phyloP scores from a whole-genome alignment of 2,888 invertebrate species.

The Drosophila recens region DNA sequence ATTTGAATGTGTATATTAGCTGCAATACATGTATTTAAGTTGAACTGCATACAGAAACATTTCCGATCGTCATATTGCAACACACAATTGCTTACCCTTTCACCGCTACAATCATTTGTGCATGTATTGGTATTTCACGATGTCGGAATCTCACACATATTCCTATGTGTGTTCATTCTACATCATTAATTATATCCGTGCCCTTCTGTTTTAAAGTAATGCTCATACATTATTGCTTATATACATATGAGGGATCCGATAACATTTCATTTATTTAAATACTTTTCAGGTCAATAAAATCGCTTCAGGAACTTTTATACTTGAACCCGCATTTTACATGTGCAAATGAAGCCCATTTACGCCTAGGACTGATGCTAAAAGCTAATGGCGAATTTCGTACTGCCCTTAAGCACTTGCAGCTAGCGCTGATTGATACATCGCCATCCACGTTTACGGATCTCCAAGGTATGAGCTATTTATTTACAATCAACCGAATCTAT shows the following conservation, averaged over 20 bases:
- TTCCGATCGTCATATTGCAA: constrained; percentile 13
- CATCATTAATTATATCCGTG: neutral
- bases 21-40: constrained; percentile 9
- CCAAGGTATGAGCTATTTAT: constrained; percentile 89
- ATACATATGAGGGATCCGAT: neutral
- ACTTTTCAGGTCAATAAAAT: constrained; percentile 95
- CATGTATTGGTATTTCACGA: neutral
- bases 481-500: neutral
- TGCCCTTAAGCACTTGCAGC: constrained; percentile 96
- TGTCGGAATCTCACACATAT: neutral
- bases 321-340: constrained; percentile 96
- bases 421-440: constrained; percentile 93
- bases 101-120: constrained; percentile 1
- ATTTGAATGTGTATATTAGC: neutral
- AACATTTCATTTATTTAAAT: constrained; percentile 20
- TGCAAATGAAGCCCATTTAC: constrained; percentile 97
- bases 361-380: constrained; percentile 99
- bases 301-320: constrained; percentile 97
- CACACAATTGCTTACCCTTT: constrained; percentile 10
- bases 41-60: constrained; percentile 12
- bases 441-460: constrained; percentile 94
- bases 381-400: constrained; percentile 95
- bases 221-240: neutral
- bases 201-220: neutral
- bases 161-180: neutral